A percentile compares a stretch with the other conserved stretches of the same genome.
phyloP scores from a whole-genome alignment of 2,888 invertebrate genomes.

The Neoitamus cyanurus region DNA sequence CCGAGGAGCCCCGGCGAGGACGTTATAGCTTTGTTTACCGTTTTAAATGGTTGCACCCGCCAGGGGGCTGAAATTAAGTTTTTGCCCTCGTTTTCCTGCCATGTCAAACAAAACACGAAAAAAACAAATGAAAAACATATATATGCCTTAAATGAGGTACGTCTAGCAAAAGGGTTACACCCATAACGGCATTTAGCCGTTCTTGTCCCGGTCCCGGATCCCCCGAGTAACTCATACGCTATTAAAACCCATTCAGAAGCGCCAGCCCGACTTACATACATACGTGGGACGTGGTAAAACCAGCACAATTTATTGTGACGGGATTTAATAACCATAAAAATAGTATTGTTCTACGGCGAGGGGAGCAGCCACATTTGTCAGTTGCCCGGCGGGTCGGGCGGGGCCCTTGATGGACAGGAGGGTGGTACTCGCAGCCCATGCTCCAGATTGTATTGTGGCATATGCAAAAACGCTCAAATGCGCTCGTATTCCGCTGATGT shows the following conservation, averaged over 20 bases:
- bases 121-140: neutral
- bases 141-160: constrained; percentile 21
- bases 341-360: neutral
- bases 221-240: neutral
- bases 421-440: neutral
- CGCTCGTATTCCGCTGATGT: neutral
- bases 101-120: constrained; percentile 3
- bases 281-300: constrained; percentile 26
- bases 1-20: neutral
- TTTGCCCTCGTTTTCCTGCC: constrained; percentile 39
- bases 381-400: neutral
- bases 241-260: constrained; percentile 18
- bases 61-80: constrained; percentile 41
- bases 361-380: neutral
- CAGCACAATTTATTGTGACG: constrained; percentile 41
- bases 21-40: constrained; percentile 35
- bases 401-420: neutral
- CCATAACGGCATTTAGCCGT: constrained; percentile 34
- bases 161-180: constrained; percentile 9
- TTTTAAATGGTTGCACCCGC: constrained; percentile 45
- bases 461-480: neutral
- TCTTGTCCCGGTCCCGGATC: neutral
- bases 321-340: constrained; percentile 40
- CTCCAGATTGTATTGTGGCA: neutral
- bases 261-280: neutral